These are phyloP conservation scores for Saguinus imperator DNA, from an alignment of 2,113 vertebrate genomes.

Conservation along the genomic window DNA sequence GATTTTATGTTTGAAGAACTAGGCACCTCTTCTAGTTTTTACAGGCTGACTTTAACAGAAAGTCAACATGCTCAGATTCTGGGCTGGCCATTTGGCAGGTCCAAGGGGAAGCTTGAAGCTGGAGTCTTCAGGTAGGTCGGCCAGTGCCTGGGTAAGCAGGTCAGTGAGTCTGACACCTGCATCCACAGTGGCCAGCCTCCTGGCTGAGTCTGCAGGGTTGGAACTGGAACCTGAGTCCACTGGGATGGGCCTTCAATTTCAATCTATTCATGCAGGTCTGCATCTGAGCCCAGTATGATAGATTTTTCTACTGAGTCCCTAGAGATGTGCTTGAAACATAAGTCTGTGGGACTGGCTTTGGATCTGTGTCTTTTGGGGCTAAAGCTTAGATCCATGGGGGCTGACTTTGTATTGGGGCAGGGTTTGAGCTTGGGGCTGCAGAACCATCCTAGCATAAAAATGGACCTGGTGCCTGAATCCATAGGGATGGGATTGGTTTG, in stretches of 20 bases:
- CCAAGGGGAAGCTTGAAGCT: background rate
- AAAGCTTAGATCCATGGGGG: background rate
- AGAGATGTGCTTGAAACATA: no score
- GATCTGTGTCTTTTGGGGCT: no score
- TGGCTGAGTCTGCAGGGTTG: no score
- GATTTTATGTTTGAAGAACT: no score
- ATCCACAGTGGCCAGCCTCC: background rate
- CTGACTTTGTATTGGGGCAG: no score
- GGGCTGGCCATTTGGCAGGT: background rate
- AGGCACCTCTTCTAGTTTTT: no score
- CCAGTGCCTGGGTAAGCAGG: background rate
- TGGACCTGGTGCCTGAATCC: background rate
- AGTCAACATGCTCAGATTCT: background rate
- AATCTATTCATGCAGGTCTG: background rate
- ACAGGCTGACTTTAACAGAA: no score
- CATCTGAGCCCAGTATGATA: background rate
- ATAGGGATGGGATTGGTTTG: background rate
- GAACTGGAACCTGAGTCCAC: no score
- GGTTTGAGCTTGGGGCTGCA: background rate
- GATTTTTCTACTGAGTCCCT: no score
- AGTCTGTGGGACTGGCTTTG: no score
- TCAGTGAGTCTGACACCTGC: background rate
- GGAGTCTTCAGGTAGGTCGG: background rate
- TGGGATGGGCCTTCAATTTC: no score
- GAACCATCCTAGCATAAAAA: background rate